phyloP scores from a whole-genome alignment of 2,888 invertebrate genomes.

The Tuberolachnus salignus region DNA sequence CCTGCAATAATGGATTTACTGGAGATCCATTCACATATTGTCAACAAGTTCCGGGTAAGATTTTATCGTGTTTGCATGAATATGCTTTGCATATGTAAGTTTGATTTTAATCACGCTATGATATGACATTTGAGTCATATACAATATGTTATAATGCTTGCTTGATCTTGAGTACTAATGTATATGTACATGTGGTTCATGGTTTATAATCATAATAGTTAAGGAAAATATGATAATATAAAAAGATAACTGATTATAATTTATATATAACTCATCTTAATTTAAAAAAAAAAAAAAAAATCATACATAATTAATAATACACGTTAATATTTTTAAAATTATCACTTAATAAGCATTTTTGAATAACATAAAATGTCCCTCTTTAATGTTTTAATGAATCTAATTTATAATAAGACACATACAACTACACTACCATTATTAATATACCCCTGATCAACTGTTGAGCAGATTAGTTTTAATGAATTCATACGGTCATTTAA shows the following conservation, averaged over 20 bases:
- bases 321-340: not conserved
- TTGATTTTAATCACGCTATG: conserved; percentile 26
- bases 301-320: conserved; percentile 31
- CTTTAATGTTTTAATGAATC: conserved; percentile 39
- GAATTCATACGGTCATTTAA: conserved; percentile 40
- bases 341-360: conserved; percentile 10
- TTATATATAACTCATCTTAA: not conserved
- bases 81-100: conserved; percentile 32
- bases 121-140: not conserved
- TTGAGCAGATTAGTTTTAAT: conserved; percentile 56
- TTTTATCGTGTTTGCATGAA: conserved; percentile 36
- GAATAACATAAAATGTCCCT: conserved; percentile 19
- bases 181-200: not conserved
- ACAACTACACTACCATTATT: conserved; percentile 45
- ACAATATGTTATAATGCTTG: conserved; percentile 9
- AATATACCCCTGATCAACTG: conserved; percentile 48
- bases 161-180: conserved; percentile 8
- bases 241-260: not conserved
- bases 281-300: not conserved
- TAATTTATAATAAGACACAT: conserved; percentile 32
- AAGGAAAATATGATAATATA: not conserved
- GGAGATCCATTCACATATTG: conserved; percentile 78
- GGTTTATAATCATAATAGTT: not conserved
- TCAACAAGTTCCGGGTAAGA: conserved; percentile 67
- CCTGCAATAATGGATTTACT: conserved; percentile 71